Percentiles rank a stretch among this genome's conserved stretches.
Conservation (phyloP, 2,797 vertebrate genomes). For the Aeoliscus strigatus region DNA sequence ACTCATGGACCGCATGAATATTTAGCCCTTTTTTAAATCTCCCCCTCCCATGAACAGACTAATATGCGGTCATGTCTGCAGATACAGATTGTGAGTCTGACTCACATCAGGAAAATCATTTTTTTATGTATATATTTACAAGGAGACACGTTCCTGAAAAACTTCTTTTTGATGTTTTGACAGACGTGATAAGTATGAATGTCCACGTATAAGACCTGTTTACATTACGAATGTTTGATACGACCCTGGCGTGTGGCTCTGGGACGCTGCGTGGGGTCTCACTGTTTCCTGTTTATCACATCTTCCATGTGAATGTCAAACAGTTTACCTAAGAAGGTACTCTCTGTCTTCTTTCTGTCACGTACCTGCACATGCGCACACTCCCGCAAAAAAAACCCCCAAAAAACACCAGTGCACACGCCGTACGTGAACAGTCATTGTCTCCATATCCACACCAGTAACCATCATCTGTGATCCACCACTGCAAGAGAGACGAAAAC, state of each 20-base stretch:
- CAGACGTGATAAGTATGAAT: conserved; percentile 58
- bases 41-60: not conserved
- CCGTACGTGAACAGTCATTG: too few species aligned
- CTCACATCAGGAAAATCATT: conserved; percentile 31
- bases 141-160: conserved; percentile 34
- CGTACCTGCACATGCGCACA: conserved; percentile 7
- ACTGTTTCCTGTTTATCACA: conserved; percentile 73
- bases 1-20: too few species aligned
- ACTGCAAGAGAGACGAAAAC: not conserved
- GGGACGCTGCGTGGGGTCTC: conserved; percentile 62
- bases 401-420: not conserved
- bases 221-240: conserved; percentile 65
- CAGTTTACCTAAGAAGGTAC: conserved; percentile 75
- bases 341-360: conserved; percentile 50
- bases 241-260: conserved; percentile 68
- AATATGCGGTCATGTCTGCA: conserved; percentile 7
- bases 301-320: conserved; percentile 71
- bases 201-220: conserved; percentile 61
- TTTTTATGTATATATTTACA: conserved; percentile 27
- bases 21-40: not conserved
- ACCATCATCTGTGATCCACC: too few species aligned
- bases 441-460: too few species aligned
- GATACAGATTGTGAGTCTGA: conserved; percentile 9
- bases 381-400: too few species aligned
- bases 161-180: conserved; percentile 58